Percentiles rank a stretch among this genome's conserved stretches.
Evolutionary conservation across 2,888 invertebrate species (phyloP).

Genomic region (Microctonus brassicae): DNA sequence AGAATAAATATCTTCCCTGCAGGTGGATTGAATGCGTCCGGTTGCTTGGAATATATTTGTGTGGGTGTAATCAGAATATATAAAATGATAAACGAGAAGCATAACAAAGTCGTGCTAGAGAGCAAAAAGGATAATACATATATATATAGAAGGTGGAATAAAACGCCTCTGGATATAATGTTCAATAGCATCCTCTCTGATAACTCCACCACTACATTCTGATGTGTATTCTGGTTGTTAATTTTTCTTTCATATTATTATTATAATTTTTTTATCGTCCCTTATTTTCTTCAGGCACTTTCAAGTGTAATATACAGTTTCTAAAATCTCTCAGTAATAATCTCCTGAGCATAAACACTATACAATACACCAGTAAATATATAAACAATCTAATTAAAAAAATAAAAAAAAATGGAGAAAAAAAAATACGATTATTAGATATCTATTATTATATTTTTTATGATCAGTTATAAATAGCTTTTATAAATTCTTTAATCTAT

Average conservation of each 20-base stretch:
- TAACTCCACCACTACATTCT: slow-evolving; percentile 20
- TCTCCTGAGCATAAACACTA: too few relatives aligned
- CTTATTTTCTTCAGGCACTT: slow-evolving; percentile 12
- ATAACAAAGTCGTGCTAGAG: slow-evolving; percentile 28
- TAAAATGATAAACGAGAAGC: slow-evolving; percentile 40
- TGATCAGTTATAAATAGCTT: too few relatives aligned
- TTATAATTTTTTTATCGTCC: neutral
- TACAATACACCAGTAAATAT: too few relatives aligned
- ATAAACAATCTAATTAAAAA: too few relatives aligned
- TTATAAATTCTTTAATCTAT: too few relatives aligned
- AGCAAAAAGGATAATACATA: slow-evolving; percentile 8
- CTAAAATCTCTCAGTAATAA: slow-evolving; percentile 30
- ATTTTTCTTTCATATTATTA: slow-evolving; percentile 12
- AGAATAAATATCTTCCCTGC: slow-evolving; percentile 26
- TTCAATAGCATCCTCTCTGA: slow-evolving; percentile 22
- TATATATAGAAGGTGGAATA: slow-evolving; percentile 17
- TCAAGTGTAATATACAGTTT: slow-evolving; percentile 21
- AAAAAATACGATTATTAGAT: too few relatives aligned
- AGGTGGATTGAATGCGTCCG: slow-evolving; percentile 33
- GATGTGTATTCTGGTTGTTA: neutral
- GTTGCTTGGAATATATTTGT: neutral
- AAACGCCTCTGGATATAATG: slow-evolving; percentile 20
- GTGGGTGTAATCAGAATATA: slow-evolving; percentile 40
- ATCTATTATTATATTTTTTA: neutral
- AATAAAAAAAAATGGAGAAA: too few relatives aligned